phyloP scores from a whole-genome alignment of 2,113 vertebrate genomes.

The Cygnus atratus region DNA sequence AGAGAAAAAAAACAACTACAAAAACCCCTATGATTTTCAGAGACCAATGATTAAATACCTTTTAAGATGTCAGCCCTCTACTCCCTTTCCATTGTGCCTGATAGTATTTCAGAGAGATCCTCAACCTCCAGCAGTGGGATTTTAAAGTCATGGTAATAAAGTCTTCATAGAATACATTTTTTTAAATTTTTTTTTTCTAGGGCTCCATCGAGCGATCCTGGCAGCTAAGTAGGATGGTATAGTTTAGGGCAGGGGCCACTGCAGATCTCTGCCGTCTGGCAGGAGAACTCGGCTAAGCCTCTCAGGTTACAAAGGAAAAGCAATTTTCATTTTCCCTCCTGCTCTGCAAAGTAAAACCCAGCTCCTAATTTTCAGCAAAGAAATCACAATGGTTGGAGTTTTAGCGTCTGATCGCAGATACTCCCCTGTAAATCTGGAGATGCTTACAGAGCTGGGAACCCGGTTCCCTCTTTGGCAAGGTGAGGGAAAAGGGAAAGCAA shows the following conservation, averaged over 20 bases:
- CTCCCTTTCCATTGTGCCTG: neutral
- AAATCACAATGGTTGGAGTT: neutral
- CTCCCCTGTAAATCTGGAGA: conserved; percentile 12
- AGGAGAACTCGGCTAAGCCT: conserved; percentile 7
- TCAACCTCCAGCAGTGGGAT: neutral
- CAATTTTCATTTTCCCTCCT: conserved; percentile 40
- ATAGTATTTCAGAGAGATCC: neutral
- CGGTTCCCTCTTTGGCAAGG: neutral
- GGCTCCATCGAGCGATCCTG: neutral
- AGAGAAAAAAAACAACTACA: neutral
- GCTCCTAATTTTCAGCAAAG: neutral
- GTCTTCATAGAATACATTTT: conserved; percentile 9
- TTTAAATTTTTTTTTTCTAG: neutral
- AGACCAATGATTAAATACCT: neutral
- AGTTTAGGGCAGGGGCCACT: conserved; percentile 42
- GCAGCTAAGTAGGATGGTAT: neutral
- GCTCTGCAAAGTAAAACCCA: conserved; percentile 1
- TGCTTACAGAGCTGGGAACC: neutral
- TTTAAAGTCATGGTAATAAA: neutral
- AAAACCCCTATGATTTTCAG: neutral
- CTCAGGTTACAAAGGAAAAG: conserved; percentile 41
- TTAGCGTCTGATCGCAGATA: neutral
- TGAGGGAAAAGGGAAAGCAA: neutral
- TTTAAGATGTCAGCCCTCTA: neutral
- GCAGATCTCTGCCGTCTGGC: conserved; percentile 21